Evolutionary conservation across 2,797 vertebrate species (phyloP), one percentile per base, ranked within the genome.

Genomic region (Heterohyrax brucei): DNA sequence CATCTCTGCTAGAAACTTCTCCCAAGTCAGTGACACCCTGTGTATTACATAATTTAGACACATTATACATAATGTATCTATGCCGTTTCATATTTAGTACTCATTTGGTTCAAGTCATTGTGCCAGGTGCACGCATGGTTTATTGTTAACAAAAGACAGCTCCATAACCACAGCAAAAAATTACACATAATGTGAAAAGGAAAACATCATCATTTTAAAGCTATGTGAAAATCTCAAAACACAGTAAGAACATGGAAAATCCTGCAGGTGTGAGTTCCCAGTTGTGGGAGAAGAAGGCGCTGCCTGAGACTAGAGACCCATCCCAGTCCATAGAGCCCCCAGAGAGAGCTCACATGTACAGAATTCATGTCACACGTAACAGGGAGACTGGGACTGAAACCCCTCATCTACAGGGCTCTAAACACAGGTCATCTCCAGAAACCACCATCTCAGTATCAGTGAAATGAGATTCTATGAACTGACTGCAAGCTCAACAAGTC

Each of bases 61-160:
- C 22, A 68, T 19, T 46, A 79, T 68, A 30, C 21, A 86, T 56
- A 90, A 61, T 90, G n/a, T 19, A 62, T 78, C 30, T 59, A 5
- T 22, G 30, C 13, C 56, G 46, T 68, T 89, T 61, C 92, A 89
- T 89, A 86, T 48, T 85, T 72, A 61, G 50, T 14, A 48, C 16
- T 80, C 39, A 66, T 88, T 94, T 89, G 83, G 81, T 59, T 90
- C 26, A 90, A 89, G 84, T 78, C 73, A 48, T 21, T 78, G 30
- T 48, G 76, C 62, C n/a, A 53, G 53, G 70, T 76, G 59, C 30
- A 82, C 53, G 21, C 26, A 7, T 28, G 21, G 66, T 73, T 89
- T 79, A 73, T 7, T 79, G 24, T n/a, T 78, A 64, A 88, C 22
- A 68, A 24, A 83, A 85, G 59, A 39, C 10, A 79, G 24, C 30